Percentiles rank a stretch among this genome's conserved stretches.
phyloP scores from a whole-genome alignment of 2,888 invertebrate genomes.

The Plagodis pulveraria region DNA sequence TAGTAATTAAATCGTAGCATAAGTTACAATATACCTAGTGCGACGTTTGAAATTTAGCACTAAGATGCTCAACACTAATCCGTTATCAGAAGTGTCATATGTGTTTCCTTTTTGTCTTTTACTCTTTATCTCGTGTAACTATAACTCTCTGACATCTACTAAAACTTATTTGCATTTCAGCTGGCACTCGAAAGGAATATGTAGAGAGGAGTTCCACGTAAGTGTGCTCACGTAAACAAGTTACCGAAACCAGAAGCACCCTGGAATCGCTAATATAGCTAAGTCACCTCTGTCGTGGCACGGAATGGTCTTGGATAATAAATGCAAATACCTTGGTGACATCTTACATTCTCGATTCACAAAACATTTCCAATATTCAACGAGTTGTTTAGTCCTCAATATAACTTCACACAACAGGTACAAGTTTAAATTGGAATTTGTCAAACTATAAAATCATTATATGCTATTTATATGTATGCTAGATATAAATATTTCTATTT shows the following conservation, averaged over 20 bases:
- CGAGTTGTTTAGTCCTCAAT: conserved; percentile 43
- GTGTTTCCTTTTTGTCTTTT: not conserved
- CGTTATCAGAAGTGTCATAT: not conserved
- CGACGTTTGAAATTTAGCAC: no score
- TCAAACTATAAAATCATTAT: conserved; percentile 31
- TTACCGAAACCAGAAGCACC: conserved; percentile 41
- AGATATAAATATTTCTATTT: conserved; percentile 8
- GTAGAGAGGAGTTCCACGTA: conserved; percentile 17
- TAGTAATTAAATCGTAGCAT: no score
- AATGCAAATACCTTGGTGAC: conserved; percentile 50
- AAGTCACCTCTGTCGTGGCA: not conserved
- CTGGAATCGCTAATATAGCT: not conserved
- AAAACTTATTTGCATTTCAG: not conserved
- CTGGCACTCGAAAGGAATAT: conserved; percentile 13
- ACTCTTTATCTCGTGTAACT: conserved; percentile 1
- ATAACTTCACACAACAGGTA: conserved; percentile 35
- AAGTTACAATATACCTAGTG: no score
- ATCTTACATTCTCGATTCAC: conserved; percentile 47
- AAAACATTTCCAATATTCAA: conserved; percentile 45
- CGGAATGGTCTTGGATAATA: conserved; percentile 39
- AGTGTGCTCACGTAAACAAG: conserved; percentile 18
- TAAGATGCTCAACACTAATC: no score
- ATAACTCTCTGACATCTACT: no score
- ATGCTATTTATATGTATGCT: no score
- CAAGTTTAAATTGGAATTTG: conserved; percentile 43